phyloP scores from a whole-genome alignment of 2,113 vertebrate species.

The Spizaetus ornatus region DNA sequence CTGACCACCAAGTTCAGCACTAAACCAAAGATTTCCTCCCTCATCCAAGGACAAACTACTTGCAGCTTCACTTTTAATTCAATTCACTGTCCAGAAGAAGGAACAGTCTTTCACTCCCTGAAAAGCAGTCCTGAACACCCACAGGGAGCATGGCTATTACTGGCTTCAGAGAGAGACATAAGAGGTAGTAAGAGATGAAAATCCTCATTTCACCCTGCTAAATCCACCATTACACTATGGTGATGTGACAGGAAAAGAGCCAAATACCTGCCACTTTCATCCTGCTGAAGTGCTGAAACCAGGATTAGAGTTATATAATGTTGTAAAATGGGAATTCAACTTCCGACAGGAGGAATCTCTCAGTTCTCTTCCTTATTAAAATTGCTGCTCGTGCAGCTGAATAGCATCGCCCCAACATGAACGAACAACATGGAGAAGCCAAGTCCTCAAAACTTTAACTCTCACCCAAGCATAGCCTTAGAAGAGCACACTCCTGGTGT shows the following conservation, averaged over 20 bases:
- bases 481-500: background rate
- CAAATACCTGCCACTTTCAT: slow-evolving; percentile 19
- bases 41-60: background rate
- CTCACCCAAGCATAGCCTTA: background rate
- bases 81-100: background rate
- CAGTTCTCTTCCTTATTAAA: background rate
- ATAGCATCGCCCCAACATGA: background rate
- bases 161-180: background rate
- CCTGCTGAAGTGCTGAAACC: slow-evolving; percentile 13
- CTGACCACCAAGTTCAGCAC: background rate
- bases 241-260: slow-evolving; percentile 34
- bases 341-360: background rate
- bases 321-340: background rate
- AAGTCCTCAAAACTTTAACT: background rate
- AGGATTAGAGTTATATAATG: slow-evolving; percentile 34
- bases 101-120: background rate
- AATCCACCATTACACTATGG: background rate
- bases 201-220: slow-evolving; percentile 42
- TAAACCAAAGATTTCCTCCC: background rate
- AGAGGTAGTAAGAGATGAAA: slow-evolving; percentile 7
- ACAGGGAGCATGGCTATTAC: background rate
- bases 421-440: background rate
- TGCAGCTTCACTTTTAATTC: background rate
- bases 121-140: background rate
- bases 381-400: background rate